phyloP scores from a whole-genome alignment of 1,140 invertebrate genomes.

The Pogonus chalceus region DNA sequence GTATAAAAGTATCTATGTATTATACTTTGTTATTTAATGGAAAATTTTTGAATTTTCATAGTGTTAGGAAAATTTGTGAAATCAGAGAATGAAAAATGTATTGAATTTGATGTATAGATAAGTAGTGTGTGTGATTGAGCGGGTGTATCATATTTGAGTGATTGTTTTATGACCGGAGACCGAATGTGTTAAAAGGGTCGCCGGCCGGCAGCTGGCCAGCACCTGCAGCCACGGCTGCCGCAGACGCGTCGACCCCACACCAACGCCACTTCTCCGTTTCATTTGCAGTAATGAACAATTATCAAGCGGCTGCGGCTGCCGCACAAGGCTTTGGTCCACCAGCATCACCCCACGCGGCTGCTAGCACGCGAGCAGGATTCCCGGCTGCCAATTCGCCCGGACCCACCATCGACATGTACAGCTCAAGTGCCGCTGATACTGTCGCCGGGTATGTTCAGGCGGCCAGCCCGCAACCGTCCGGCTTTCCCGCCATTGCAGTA shows the following conservation, averaged over 20 bases:
- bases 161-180: too few species aligned
- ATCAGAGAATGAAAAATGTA: too few species aligned
- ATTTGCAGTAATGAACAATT: constrained; percentile 88
- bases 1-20: too few species aligned
- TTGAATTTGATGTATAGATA: too few species aligned
- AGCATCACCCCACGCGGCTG: constrained; percentile 46
- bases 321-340: constrained; percentile 55
- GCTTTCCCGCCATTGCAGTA: constrained; percentile 81
- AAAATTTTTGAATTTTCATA: too few species aligned
- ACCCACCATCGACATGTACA: constrained; percentile 81
- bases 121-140: too few species aligned
- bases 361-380: constrained; percentile 62
- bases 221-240: constrained; percentile 24
- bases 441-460: constrained; percentile 84
- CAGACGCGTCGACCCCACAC: constrained; percentile 20
- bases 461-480: constrained; percentile 81
- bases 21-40: too few species aligned
- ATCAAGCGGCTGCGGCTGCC: constrained; percentile 68
- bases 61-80: too few species aligned
- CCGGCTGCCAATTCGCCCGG: constrained; percentile 80
- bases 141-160: too few species aligned
- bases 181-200: too few species aligned
- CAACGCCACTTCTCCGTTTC: constrained; percentile 28
- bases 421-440: constrained; percentile 66
- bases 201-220: constrained; percentile 25